Conservation (phyloP, 2,888 invertebrate species). For the Pterobdella sp. region DNA sequence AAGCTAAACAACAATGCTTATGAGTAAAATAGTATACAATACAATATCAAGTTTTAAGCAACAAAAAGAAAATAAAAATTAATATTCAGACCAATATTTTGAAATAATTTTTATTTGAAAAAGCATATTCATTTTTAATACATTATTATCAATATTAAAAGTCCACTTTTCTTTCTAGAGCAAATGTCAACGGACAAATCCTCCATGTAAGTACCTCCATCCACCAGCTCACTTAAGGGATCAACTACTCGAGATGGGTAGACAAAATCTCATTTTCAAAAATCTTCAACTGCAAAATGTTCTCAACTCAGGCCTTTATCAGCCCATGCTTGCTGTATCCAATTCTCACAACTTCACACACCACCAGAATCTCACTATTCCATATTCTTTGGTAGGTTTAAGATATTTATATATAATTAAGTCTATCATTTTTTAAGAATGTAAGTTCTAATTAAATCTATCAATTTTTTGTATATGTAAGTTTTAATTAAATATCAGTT, state of each 20-base stretch:
- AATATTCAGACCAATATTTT: background rate
- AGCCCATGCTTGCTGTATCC: slow-evolving; percentile 27
- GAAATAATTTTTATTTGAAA: background rate
- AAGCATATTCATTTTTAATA: background rate
- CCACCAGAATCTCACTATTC: background rate
- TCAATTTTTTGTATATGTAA: no score
- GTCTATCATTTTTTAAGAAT: no score
- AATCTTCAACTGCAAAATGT: slow-evolving; percentile 31
- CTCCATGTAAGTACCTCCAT: slow-evolving; percentile 31
- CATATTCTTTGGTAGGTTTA: slow-evolving; percentile 15
- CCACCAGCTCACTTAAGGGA: slow-evolving; percentile 29
- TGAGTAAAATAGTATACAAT: background rate
- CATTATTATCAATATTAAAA: background rate
- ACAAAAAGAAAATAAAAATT: background rate
- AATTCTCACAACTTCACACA: slow-evolving; percentile 5
- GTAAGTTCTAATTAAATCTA: no score
- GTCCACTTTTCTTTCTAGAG: slow-evolving; percentile 10
- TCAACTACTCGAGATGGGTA: slow-evolving; percentile 29
- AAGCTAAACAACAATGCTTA: no score
- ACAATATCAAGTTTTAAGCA: background rate
- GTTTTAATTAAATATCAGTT: no score
- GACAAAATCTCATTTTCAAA: slow-evolving; percentile 30
- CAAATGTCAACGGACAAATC: slow-evolving; percentile 29
- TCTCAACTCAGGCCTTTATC: slow-evolving; percentile 24
- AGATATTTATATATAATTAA: no score